Percentiles rank a stretch among this genome's conserved stretches.
Conservation (phyloP, 2,888 invertebrate species). For the Sicus ferrugineus region DNA sequence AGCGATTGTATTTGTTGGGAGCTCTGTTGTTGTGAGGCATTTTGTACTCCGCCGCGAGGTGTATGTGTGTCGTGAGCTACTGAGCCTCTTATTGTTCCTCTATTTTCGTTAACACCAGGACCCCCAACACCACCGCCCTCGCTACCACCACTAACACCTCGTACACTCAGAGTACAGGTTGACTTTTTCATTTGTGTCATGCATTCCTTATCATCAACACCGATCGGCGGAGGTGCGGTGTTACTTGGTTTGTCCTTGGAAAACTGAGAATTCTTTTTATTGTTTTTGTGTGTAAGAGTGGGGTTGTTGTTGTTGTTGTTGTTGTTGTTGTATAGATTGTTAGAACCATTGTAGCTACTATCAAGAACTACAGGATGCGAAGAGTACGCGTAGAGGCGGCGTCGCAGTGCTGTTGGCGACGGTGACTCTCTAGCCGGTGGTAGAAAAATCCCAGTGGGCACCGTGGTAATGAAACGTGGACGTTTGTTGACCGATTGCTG, state of each 20-base stretch:
- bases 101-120: neutral
- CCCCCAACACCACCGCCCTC: neutral
- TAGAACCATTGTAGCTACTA: constrained; percentile 40
- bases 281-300: neutral
- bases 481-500: constrained; percentile 56
- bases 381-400: constrained; percentile 72
- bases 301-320: constrained; percentile 24
- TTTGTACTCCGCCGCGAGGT: constrained; percentile 49
- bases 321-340: constrained; percentile 27
- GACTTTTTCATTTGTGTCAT: constrained; percentile 19
- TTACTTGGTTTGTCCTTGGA: constrained; percentile 35
- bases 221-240: constrained; percentile 13
- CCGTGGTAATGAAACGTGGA: constrained; percentile 81
- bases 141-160: neutral
- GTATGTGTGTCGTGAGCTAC: constrained; percentile 10
- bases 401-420: constrained; percentile 52
- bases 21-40: constrained; percentile 57
- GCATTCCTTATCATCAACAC: constrained; percentile 34
- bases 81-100: constrained; percentile 24
- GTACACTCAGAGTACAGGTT: constrained; percentile 44
- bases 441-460: constrained; percentile 79
- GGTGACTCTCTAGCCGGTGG: constrained; percentile 73
- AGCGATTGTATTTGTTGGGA: constrained; percentile 53
- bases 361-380: constrained; percentile 68
- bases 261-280: constrained; percentile 22